Conservation (phyloP, 2,888 invertebrate genomes). For the Bembecia ichneumoniformis region DNA sequence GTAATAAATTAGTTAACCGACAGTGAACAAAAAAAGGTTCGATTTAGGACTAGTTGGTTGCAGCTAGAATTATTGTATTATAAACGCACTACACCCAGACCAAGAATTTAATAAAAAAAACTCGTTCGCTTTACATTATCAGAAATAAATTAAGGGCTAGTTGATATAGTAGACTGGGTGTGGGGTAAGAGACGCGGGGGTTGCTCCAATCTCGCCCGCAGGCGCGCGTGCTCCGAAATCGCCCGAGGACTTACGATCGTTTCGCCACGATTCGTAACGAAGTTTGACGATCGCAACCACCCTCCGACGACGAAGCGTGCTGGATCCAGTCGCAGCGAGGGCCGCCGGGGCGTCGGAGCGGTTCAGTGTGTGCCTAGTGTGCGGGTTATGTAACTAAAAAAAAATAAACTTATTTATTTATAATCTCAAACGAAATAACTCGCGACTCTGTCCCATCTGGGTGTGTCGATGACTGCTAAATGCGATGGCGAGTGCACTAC, state of each 20-base stretch:
- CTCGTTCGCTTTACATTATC: conserved; percentile 15
- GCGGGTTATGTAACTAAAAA: conserved; percentile 66
- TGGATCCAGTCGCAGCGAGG: conserved; percentile 64
- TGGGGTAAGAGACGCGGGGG: conserved; percentile 38
- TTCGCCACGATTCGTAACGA: conserved; percentile 64
- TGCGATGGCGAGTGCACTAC: conserved; percentile 3
- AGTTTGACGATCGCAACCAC: conserved; percentile 64
- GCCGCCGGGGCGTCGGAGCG: conserved; percentile 65
- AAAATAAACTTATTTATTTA: conserved; percentile 67
- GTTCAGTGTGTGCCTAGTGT: conserved; percentile 49
- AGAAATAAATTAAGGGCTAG: conserved; percentile 49
- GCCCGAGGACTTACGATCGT: conserved; percentile 66
- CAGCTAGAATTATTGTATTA: too few relatives aligned
- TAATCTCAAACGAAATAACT: conserved; percentile 46
- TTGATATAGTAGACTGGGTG: conserved; percentile 39
- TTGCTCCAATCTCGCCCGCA: conserved; percentile 48
- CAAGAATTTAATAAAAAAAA: conserved; percentile 19
- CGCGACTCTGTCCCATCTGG: conserved; percentile 16
- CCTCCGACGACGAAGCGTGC: conserved; percentile 64
- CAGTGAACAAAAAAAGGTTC: too few relatives aligned
- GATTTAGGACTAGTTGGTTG: too few relatives aligned
- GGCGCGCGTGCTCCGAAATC: conserved; percentile 64
- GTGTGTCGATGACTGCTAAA: conserved; percentile 20
- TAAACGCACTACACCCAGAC: conserved; percentile 42
- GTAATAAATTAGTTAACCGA: too few relatives aligned